Conservation (phyloP, 2,888 invertebrate species). For the Argyresthia albistria region DNA sequence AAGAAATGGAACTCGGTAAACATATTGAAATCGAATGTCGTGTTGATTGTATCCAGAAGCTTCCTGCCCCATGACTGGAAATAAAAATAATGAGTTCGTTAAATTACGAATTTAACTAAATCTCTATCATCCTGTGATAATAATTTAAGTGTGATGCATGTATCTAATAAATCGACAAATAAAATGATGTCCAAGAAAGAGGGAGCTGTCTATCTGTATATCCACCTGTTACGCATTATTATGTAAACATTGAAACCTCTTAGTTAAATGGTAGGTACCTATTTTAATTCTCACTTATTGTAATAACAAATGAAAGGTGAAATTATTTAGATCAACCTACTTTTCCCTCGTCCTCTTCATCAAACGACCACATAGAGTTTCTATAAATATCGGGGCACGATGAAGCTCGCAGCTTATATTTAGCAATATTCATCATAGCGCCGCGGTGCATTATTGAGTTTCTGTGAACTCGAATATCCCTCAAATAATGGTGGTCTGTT, state of each 20-base stretch:
- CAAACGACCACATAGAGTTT: slow-evolving; percentile 89
- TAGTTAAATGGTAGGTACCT: background rate
- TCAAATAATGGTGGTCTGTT: slow-evolving; percentile 78
- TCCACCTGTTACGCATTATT: no score
- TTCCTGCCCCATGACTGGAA: slow-evolving; percentile 83
- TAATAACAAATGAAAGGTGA: no score
- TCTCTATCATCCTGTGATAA: background rate
- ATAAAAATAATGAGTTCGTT: slow-evolving; percentile 1
- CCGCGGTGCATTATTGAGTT: slow-evolving; percentile 91
- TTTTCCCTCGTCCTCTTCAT: slow-evolving; percentile 76
- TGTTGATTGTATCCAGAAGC: slow-evolving; percentile 75
- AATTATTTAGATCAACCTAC: slow-evolving; percentile 15
- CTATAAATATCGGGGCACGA: slow-evolving; percentile 93
- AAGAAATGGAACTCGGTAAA: slow-evolving; percentile 86
- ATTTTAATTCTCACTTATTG: no score
- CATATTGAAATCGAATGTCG: slow-evolving; percentile 87
- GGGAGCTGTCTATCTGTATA: no score
- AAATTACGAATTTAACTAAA: background rate
- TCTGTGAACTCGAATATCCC: slow-evolving; percentile 79
- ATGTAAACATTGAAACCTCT: background rate
- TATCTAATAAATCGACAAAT: background rate
- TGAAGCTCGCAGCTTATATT: slow-evolving; percentile 88
- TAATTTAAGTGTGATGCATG: background rate
- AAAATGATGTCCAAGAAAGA: background rate
- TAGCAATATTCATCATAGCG: slow-evolving; percentile 87